Base-by-base conservation (phyloP, 53 echinoderm and acorn worm genomes). In the Temnopleurus reevesii region DNA sequence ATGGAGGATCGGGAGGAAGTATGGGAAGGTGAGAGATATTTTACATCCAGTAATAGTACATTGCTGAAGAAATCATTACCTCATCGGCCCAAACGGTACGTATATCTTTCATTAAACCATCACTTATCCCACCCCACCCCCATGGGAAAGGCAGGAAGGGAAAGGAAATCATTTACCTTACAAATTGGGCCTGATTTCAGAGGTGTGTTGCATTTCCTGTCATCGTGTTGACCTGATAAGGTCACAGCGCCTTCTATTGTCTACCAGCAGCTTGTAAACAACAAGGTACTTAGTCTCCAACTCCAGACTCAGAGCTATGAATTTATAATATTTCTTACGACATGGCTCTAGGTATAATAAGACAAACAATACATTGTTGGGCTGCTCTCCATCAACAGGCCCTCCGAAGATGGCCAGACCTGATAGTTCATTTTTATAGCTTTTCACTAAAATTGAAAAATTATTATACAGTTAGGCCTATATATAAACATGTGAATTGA, bases 141-240 rank as follows among this genome's bases (percentile, higher is more conserved):
- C 66, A 38, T 19, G 66, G 41, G 38, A 33, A 66, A 66, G 41
- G n/a, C n/a, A n/a, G 1, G 66, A 66, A 38, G 19, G 82, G 82
- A 54, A 34, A 35, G 82, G 53, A 82, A 82, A 55, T 55, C 17
- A 82, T 55, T 66, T 82, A 82, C 54, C 35, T 34, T 33, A 82
- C 82, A 82, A 82, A 82, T 82, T 82, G 82, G 82, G 53, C 54
- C 53, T 54, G 47, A 77, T 54, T 55, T 35, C 55, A 31, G 53
- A 55, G 82, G 82, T 82, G 56, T 82, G 53, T 15, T 33, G 82
- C 82, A 55, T 54, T 55, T 82, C 82, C 82, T 82, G 82, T 55
- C 55, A 53, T 55, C 35, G 82, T 53, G 55, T 53, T 82, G 53
- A 82, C 82, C 82, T 55, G 82, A 82, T 82, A 82, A 82, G 82